Base-by-base conservation (phyloP, 2,113 vertebrate genomes). In the Dipodomys ordii region DNA sequence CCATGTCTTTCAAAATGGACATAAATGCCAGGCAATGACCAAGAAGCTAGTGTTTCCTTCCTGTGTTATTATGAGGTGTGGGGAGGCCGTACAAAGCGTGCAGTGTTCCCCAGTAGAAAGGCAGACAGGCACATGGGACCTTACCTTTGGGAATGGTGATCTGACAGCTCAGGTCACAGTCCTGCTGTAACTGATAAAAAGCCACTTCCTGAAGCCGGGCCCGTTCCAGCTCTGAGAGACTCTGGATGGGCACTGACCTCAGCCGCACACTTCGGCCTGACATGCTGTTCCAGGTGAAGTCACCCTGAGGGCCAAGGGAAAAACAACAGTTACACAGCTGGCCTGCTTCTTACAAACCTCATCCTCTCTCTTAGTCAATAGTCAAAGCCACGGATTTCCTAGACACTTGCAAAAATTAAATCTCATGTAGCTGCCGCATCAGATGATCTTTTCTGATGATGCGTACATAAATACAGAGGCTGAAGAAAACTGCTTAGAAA, bases 141-240 rank as follows among this genome's bases (percentile, higher is more conserved):
- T 98, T 99, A 99, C 99, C 99, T 99, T 99, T 99, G 91, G 99
- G 99, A 94, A 99, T 99, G 97, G 99, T 99, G 98, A 99, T 99
- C 98, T 99, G 99, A 98, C 99, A 99, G 94, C 98, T 98, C 95
- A 99, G 97, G 98, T 99, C 99, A 83, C 98, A 99, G 98, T 99
- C 99, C 98, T 98, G 99, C 95, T 99, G 98, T 96, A 99, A 96
- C 95, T 99, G 98, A 98, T 98, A 99, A 98, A 99, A 99, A 96
- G 99, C 99, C 96, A 99, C 99, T 95, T 99, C 99, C 98, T 99
- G 99, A 46, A 99, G 98, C n/a, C 99, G 98, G 92, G 99, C 98
- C 68, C 99, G 98, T 97, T 99, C 99, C 98, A 99, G 97, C 98
- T 99, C 99, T 0, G 99, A 99, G 94, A 99, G 99, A 96, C 99